These are phyloP conservation scores for Dasyurus viverrinus DNA, from an alignment of 2,113 vertebrate species.

Conservation along the genomic window DNA sequence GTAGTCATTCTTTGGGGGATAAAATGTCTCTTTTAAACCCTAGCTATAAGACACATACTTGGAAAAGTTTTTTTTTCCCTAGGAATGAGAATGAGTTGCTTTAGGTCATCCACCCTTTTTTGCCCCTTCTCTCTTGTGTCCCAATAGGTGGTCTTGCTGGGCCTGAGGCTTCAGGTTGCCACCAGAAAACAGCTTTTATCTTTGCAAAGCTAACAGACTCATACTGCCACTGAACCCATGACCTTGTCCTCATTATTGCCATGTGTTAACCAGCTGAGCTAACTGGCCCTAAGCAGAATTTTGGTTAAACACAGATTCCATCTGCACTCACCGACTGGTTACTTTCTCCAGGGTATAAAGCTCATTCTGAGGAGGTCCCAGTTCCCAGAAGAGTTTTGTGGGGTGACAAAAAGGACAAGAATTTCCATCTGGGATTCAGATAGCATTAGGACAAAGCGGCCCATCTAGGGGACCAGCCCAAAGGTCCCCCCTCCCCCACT, in stretches of 20 bases:
- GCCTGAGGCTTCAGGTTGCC: background rate
- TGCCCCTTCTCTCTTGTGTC: background rate
- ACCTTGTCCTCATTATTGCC: background rate
- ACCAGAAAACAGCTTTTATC: background rate
- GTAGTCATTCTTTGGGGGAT: background rate
- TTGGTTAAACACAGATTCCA: background rate
- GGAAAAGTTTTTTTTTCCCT: background rate
- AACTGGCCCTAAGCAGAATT: background rate
- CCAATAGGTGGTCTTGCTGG: background rate
- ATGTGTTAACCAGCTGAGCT: background rate
- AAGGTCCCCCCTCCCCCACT: too few relatives aligned
- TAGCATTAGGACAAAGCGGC: background rate
- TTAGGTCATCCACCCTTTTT: background rate
- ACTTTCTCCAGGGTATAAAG: background rate
- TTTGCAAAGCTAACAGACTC: background rate
- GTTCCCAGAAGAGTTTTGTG: background rate
- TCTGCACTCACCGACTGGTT: background rate
- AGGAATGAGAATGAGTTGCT: background rate
- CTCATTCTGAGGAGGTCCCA: background rate
- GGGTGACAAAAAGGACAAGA: background rate
- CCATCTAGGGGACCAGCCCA: background rate
- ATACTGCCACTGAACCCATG: background rate
- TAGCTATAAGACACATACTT: background rate
- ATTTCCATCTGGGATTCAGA: background rate
- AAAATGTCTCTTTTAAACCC: background rate